Conservation (phyloP, 2,113 vertebrate genomes). For the Poeciliopsis retropinna region DNA sequence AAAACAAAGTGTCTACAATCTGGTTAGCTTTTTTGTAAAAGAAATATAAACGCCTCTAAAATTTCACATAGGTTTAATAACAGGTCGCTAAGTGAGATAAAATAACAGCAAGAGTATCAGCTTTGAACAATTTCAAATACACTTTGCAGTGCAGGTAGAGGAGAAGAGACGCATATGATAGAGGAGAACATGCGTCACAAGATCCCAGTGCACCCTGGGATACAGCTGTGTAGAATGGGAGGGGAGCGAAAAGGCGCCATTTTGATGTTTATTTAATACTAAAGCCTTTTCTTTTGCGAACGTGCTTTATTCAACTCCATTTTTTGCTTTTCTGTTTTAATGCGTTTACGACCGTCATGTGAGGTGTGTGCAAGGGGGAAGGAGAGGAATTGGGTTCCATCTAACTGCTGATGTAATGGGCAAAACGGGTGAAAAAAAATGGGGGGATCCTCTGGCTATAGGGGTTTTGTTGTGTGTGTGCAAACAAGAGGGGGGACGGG, state of each 20-base stretch:
- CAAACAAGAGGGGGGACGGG: constrained; percentile 60
- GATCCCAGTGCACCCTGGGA: constrained; percentile 68
- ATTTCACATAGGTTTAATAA: constrained; percentile 20
- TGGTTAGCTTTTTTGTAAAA: constrained; percentile 8
- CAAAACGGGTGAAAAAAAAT: constrained; percentile 24
- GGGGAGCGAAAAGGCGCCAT: constrained; percentile 70
- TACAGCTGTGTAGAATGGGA: constrained; percentile 41
- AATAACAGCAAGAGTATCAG: background rate
- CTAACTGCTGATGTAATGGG: constrained; percentile 60
- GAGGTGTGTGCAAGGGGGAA: constrained; percentile 8
- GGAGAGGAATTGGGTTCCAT: constrained; percentile 46
- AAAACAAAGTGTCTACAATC: background rate
- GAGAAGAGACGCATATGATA: constrained; percentile 19
- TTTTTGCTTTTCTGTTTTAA: constrained; percentile 33
- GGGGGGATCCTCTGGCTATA: constrained; percentile 47
- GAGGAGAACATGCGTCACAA: constrained; percentile 59
- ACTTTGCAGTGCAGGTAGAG: constrained; percentile 42
- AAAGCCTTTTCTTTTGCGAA: constrained; percentile 29
- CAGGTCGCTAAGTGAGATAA: background rate
- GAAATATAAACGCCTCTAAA: constrained; percentile 31
- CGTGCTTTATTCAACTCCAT: constrained; percentile 1
- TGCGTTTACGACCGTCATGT: constrained; percentile 57
- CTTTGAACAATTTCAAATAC: constrained; percentile 17
- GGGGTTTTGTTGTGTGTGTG: constrained; percentile 46
- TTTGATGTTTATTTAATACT: constrained; percentile 67